Conservation (phyloP, 2,888 invertebrate genomes). For the Pharmacophagus antenor region DNA sequence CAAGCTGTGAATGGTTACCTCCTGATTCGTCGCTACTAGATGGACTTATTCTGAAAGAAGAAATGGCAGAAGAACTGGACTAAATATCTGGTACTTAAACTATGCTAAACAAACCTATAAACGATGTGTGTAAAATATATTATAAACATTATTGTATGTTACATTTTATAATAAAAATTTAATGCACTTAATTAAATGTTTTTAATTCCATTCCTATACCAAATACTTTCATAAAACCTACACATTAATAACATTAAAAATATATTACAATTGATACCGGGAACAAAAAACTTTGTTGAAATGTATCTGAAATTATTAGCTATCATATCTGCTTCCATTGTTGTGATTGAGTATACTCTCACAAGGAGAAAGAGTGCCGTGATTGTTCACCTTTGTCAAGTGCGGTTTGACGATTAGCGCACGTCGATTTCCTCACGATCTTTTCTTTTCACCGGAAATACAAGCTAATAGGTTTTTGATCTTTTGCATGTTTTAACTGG, state of each 20-base stretch:
- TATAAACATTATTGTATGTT: constrained; percentile 23
- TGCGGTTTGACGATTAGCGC: too few relatives aligned
- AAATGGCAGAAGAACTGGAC: constrained; percentile 56
- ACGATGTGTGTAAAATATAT: neutral
- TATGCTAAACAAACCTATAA: neutral
- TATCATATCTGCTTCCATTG: too few relatives aligned
- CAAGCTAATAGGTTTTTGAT: too few relatives aligned
- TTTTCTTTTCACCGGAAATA: too few relatives aligned
- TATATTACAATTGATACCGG: too few relatives aligned
- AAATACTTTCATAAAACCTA: neutral
- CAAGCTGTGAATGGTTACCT: constrained; percentile 75
- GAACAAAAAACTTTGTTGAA: too few relatives aligned
- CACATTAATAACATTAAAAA: neutral
- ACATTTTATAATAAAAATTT: constrained; percentile 22
- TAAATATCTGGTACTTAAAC: constrained; percentile 13
- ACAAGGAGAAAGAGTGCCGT: too few relatives aligned
- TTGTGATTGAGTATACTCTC: too few relatives aligned
- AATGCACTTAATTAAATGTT: neutral
- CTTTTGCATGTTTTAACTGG: too few relatives aligned
- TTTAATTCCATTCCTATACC: neutral
- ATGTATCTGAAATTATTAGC: too few relatives aligned
- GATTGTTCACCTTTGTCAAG: too few relatives aligned
- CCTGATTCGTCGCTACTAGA: constrained; percentile 66
- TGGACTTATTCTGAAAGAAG: constrained; percentile 58
- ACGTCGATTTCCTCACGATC: too few relatives aligned